A percentile compares a stretch with the other conserved stretches of the same genome.
Conservation (phyloP, 2,113 vertebrate species). For the Seriola aureovittata region DNA sequence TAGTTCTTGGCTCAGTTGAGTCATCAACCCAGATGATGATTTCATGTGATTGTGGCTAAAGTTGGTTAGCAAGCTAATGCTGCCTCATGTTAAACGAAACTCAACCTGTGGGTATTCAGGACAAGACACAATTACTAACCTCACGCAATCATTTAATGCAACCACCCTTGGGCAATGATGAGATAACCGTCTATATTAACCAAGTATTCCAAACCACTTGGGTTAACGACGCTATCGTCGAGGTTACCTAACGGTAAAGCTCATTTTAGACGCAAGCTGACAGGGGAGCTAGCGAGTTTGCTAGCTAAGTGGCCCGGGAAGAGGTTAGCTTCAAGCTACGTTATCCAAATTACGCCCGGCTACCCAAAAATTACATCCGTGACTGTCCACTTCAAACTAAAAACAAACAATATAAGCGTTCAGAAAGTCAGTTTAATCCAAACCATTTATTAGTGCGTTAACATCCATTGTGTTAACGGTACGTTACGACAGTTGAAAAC, state of each 20-base stretch:
- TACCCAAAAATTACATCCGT: background rate
- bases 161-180: background rate
- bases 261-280: constrained; percentile 4
- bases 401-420: background rate
- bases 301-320: constrained; percentile 54
- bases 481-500: background rate
- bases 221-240: background rate
- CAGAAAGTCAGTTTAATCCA: background rate
- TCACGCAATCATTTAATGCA: background rate
- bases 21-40: constrained; percentile 72
- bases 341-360: background rate
- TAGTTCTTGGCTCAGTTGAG: constrained; percentile 61
- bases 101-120: background rate
- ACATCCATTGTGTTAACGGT: background rate
- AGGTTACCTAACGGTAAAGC: background rate
- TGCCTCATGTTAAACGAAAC: constrained; percentile 47
- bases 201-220: background rate
- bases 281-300: constrained; percentile 23
- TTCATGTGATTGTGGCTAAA: constrained; percentile 67
- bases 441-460: fast-evolving
- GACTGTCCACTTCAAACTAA: background rate
- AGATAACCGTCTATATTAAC: background rate
- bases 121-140: background rate
- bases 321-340: constrained; percentile 41
- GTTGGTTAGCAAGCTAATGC: constrained; percentile 68